Percentiles rank a stretch among this genome's conserved stretches.
These are phyloP conservation scores for Trogon surrucura DNA, from an alignment of 2,113 vertebrate species.

Conservation along the genomic window DNA sequence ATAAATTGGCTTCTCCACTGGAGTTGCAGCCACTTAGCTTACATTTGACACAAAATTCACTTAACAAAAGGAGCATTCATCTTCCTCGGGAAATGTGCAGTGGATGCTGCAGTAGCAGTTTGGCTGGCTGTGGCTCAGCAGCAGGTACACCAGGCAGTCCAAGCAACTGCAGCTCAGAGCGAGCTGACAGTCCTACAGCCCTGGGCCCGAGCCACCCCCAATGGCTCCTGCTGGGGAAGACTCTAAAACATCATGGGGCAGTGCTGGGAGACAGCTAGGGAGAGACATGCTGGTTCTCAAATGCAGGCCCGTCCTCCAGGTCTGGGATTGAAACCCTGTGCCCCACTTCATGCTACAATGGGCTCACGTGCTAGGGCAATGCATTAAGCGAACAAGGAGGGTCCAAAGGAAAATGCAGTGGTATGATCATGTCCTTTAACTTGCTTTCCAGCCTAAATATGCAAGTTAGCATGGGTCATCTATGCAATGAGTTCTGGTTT, in stretches of 20 bases:
- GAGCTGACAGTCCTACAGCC: not conserved
- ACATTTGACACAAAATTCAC: not conserved
- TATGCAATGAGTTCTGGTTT: not conserved
- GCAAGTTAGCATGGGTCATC: not conserved
- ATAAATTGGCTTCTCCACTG: not conserved
- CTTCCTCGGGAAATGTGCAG: not conserved
- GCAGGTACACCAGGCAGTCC: fast-evolving
- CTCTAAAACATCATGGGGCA: not conserved
- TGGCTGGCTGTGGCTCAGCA: not conserved
- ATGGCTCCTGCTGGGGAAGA: not conserved
- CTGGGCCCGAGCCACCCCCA: fast-evolving
- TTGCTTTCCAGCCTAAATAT: not conserved
- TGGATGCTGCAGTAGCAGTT: not conserved
- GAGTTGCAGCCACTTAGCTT: not conserved
- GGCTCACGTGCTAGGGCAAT: not conserved
- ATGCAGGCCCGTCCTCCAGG: fast-evolving
- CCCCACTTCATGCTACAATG: fast-evolving
- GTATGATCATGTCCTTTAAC: fast-evolving
- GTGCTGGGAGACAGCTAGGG: not conserved
- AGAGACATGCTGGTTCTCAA: not conserved
- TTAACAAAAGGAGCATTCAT: not conserved
- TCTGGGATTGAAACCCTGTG: not conserved
- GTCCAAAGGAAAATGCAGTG: fast-evolving
- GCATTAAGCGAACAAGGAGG: not conserved
- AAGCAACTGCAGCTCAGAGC: fast-evolving